Evolutionary conservation across 1,140 invertebrate genomes (phyloP).

Genomic region (Diabrotica virgifera): DNA sequence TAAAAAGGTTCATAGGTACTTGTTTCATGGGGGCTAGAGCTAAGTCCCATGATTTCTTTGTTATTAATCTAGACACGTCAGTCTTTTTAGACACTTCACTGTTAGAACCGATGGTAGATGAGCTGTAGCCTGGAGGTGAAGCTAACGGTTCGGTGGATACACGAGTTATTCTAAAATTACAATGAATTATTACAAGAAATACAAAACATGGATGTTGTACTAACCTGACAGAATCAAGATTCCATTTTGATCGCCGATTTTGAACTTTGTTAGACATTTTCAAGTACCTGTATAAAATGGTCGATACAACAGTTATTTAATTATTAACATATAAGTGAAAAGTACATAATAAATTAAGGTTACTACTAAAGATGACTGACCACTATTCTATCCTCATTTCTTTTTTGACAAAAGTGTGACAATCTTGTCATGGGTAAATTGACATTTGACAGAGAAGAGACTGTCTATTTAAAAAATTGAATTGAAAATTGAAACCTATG

Average conservation of each 20-base stretch:
- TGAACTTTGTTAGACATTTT: constrained; percentile 31
- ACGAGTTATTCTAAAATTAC: constrained; percentile 32
- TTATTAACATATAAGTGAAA: too few relatives aligned
- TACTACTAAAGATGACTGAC: too few relatives aligned
- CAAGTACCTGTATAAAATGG: neutral
- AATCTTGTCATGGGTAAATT: too few relatives aligned
- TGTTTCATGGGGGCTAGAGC: constrained; percentile 92
- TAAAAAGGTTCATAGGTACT: constrained; percentile 98
- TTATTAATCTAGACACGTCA: constrained; percentile 79
- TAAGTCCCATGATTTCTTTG: constrained; percentile 97
- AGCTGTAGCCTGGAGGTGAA: constrained; percentile 80
- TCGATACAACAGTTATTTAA: too few relatives aligned
- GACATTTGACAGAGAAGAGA: too few relatives aligned
- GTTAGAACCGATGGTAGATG: constrained; percentile 65
- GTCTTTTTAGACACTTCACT: constrained; percentile 70
- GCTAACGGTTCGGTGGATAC: constrained; percentile 50
- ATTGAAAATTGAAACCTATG: too few relatives aligned
- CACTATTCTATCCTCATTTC: too few relatives aligned
- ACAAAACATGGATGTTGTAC: constrained; percentile 13
- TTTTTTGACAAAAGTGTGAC: too few relatives aligned
- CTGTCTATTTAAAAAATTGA: too few relatives aligned
- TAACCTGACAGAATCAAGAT: constrained; percentile 40
- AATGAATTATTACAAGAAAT: constrained; percentile 3
- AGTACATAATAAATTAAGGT: too few relatives aligned
- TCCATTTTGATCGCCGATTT: constrained; percentile 42